A percentile compares a stretch with the other conserved stretches of the same genome.
Evolutionary conservation across 2,888 invertebrate species (phyloP).

Genomic region (Yponomeuta malinellus): DNA sequence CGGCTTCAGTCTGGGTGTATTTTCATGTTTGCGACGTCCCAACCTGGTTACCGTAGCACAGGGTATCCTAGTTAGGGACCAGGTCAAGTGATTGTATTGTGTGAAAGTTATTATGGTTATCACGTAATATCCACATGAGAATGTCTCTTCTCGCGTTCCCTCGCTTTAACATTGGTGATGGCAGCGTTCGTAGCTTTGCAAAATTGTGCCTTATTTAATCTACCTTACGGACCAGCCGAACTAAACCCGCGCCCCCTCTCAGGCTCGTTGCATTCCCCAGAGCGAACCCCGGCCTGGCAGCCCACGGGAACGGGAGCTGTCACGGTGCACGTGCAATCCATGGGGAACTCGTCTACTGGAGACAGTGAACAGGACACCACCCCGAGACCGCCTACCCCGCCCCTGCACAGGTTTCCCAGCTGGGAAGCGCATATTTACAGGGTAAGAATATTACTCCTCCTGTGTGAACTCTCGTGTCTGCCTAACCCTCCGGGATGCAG

Average conservation of each 20-base stretch:
- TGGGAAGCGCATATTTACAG: slow-evolving; percentile 98
- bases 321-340: slow-evolving; percentile 54
- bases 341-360: slow-evolving; percentile 72
- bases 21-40: no score
- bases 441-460: slow-evolving; percentile 63
- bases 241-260: not conserved
- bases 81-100: no score
- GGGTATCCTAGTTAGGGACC: no score
- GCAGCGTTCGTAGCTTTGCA: not conserved
- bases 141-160: no score
- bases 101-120: no score
- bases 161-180: not conserved
- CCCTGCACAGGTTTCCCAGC: slow-evolving; percentile 91
- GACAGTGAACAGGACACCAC: slow-evolving; percentile 45
- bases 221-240: not conserved
- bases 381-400: slow-evolving; percentile 88
- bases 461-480: not conserved
- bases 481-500: no score
- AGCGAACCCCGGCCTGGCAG: slow-evolving; percentile 74
- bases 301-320: slow-evolving; percentile 62
- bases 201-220: not conserved
- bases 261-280: slow-evolving; percentile 28
- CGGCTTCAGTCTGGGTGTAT: no score
- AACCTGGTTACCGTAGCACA: no score
- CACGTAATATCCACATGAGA: no score